A percentile compares a stretch with the other conserved stretches of the same genome.
Conservation (phyloP, 2,797 vertebrate genomes). For the Nyctalus aviator region DNA sequence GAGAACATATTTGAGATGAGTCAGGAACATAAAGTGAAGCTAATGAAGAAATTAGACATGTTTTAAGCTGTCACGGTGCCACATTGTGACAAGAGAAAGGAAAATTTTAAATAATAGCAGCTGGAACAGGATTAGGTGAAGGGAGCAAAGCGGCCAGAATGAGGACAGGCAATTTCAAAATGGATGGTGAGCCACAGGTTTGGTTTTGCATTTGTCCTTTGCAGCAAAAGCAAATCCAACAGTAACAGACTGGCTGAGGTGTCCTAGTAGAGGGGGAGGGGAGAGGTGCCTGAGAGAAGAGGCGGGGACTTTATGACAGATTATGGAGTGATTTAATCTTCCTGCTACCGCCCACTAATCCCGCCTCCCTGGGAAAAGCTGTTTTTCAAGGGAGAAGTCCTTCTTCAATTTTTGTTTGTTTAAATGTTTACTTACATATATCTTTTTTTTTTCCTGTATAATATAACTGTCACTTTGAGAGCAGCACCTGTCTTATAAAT, state of each 20-base stretch:
- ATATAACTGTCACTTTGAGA: neutral
- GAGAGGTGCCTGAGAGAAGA: neutral
- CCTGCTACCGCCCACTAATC: neutral
- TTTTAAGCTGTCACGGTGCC: neutral
- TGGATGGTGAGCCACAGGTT: neutral
- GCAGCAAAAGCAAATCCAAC: neutral
- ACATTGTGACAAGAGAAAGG: neutral
- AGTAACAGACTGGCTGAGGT: neutral
- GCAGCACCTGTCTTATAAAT: neutral
- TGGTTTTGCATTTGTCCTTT: constrained; percentile 15
- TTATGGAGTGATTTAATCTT: neutral
- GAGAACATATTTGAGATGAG: neutral
- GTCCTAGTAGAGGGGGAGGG: too few relatives aligned
- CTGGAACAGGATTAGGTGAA: neutral
- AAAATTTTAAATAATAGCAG: neutral
- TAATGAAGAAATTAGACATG: constrained; percentile 18
- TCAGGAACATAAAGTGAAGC: neutral
- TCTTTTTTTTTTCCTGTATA: neutral
- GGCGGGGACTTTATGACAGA: neutral
- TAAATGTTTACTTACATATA: neutral
- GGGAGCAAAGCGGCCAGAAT: neutral
- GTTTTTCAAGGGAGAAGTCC: neutral
- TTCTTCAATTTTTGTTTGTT: neutral
- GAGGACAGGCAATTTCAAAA: neutral
- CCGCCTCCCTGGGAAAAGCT: neutral